Evolutionary conservation across 2,797 vertebrate species (phyloP).

Genomic region (Hypotaenidia philippensis): DNA sequence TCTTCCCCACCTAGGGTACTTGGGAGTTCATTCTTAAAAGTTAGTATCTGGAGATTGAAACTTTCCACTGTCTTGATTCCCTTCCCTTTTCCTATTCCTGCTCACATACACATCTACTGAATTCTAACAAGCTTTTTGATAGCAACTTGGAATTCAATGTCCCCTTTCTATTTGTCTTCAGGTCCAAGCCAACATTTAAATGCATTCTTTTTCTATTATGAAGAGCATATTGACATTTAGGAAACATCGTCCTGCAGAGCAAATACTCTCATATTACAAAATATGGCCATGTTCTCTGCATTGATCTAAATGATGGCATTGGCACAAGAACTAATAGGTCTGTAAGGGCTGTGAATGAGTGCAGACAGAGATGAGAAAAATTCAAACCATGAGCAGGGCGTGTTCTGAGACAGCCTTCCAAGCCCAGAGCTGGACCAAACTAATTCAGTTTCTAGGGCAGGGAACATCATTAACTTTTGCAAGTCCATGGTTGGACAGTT

Average conservation of each 20-base stretch:
- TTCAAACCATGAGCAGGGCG: conserved; percentile 9
- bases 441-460: not conserved
- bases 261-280: conserved; percentile 35
- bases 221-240: conserved; percentile 55
- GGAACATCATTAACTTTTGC: not conserved
- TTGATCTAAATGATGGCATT: conserved; percentile 19
- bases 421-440: not conserved
- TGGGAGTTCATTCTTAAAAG: not conserved
- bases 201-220: conserved; percentile 38
- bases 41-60: not conserved
- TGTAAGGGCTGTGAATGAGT: not conserved
- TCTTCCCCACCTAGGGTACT: not conserved
- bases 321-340: conserved; percentile 52
- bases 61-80: not conserved
- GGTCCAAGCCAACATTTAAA: conserved; percentile 45
- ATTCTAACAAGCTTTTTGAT: conserved; percentile 48
- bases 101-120: not conserved
- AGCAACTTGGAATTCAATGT: not conserved
- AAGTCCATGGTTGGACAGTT: not conserved
- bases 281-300: conserved; percentile 28
- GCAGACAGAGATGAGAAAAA: conserved; percentile 37
- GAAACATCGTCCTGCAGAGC: conserved; percentile 30
- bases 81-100: not conserved
- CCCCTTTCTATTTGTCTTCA: conserved; percentile 30
- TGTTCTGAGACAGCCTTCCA: not conserved